Conservation (phyloP, 2,113 vertebrate genomes). For the Pavo muticus region DNA sequence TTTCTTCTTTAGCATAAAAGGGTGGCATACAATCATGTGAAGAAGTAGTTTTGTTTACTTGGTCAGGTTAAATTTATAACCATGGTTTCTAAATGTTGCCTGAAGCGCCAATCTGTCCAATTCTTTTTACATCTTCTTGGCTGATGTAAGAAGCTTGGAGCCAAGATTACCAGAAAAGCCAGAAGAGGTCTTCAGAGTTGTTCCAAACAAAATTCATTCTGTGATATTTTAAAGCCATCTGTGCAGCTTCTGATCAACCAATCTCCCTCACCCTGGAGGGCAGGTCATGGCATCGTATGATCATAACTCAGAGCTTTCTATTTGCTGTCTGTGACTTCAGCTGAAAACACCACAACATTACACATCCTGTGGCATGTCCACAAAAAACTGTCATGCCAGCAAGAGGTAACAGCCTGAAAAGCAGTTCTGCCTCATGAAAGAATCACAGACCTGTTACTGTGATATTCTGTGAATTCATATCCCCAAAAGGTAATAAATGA, state of each 20-base stretch:
- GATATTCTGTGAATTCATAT: background rate
- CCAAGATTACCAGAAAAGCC: background rate
- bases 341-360: background rate
- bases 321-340: conserved; percentile 35
- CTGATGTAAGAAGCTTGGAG: background rate
- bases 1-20: background rate
- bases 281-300: background rate
- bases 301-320: background rate
- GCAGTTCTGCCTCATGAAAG: background rate
- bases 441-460: background rate
- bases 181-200: background rate
- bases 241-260: background rate
- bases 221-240: background rate
- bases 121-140: background rate
- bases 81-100: background rate
- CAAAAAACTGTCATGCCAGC: background rate
- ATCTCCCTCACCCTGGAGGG: background rate
- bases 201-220: background rate
- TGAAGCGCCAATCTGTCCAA: background rate
- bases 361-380: background rate
- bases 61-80: background rate
- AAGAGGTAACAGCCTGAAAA: conserved; percentile 3
- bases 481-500: background rate
- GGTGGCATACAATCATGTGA: background rate
- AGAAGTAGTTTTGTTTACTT: background rate